A percentile compares a stretch with the other conserved stretches of the same genome.
These are phyloP conservation scores for Brachyhypopomus gauderio DNA, from an alignment of 2,113 vertebrate species.

Conservation along the genomic window DNA sequence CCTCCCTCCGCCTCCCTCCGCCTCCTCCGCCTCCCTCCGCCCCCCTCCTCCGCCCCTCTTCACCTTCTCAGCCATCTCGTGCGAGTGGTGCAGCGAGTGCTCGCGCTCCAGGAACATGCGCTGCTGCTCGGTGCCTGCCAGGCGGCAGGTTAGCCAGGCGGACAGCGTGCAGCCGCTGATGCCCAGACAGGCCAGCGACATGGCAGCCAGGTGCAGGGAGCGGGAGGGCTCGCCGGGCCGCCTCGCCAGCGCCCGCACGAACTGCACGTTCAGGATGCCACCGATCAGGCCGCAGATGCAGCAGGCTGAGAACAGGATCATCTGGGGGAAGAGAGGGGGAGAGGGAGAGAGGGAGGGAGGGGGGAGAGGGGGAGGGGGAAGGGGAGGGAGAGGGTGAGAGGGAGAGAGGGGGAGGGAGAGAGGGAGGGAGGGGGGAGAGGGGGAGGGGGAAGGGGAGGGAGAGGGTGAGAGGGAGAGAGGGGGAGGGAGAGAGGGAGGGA, in stretches of 20 bases:
- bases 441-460: slow-evolving; percentile 17
- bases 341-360: slow-evolving; percentile 46
- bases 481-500: background rate
- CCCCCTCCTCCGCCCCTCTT: slow-evolving; percentile 18
- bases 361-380: slow-evolving; percentile 29
- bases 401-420: slow-evolving; percentile 10
- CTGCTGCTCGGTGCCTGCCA: slow-evolving; percentile 97
- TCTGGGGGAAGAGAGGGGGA: slow-evolving; percentile 69
- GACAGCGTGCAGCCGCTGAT: slow-evolving; percentile 94
- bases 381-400: slow-evolving; percentile 6
- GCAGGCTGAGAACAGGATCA: slow-evolving; percentile 98
- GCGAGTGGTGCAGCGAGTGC: slow-evolving; percentile 96
- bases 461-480: slow-evolving; percentile 20
- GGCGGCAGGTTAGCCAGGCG: slow-evolving; percentile 95
- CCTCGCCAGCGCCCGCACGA: slow-evolving; percentile 91
- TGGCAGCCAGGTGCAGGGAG: slow-evolving; percentile 89
- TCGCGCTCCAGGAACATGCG: slow-evolving; percentile 98
- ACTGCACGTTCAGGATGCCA: slow-evolving; percentile 98
- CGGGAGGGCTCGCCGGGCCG: slow-evolving; percentile 78
- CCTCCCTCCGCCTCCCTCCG: background rate
- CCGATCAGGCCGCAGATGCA: slow-evolving; percentile 98
- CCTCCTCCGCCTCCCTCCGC: slow-evolving; percentile 11
- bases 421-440: slow-evolving; percentile 27
- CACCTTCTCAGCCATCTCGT: slow-evolving; percentile 97
- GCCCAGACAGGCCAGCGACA: slow-evolving; percentile 94